Evolutionary conservation across 2,113 vertebrate species (phyloP), one percentile per base, ranked within the genome.

Genomic region (Psittacus erithacus): DNA sequence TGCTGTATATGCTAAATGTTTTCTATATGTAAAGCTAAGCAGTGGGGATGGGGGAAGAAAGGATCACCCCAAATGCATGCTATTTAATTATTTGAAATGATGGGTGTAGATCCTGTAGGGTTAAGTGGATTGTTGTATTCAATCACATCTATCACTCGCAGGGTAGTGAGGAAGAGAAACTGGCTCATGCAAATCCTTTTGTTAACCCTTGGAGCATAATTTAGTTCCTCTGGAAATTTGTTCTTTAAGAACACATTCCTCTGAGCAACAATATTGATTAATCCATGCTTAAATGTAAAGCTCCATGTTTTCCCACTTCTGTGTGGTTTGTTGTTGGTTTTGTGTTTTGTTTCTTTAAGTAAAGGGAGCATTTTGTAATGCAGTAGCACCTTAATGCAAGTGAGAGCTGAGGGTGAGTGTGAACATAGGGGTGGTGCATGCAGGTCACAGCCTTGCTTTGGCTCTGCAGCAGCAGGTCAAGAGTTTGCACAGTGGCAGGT

Each of bases 1-100:
- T 78, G 35, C 33, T 47, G 77, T 82, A 25, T 59, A 43, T 5
- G 17, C 53, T 86, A 75, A 68, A 78, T 89, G 59, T 94, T 96
- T 96, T 90, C 80, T 95, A 7, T 76, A 49, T 81, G 55, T 92
- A 84, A 93, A 93, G 41, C 86, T 71, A 86, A 85, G 69, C 47
- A 53, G 41, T 4, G 3, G 47, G 55, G 59, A 25, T 8, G 12
- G 13, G 74, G 57, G 64, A 74, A 63, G 53, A 44, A 81, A 90
- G 22, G 27, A 38, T 95, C 55, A 22, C 83, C 76, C 35, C 23
- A 69, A 78, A 81, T 64, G 15, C 79, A 41, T 88, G 43, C 18
- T 68, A 5, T 68, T 84, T 59, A 86, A 85, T 95, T 78, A 65
- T 90, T 93, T 65, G 41, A 88, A 95, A 91, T 75, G 23, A 35